Base-by-base conservation (phyloP, 1,140 invertebrate genomes). In the Spodoptera litura region DNA sequence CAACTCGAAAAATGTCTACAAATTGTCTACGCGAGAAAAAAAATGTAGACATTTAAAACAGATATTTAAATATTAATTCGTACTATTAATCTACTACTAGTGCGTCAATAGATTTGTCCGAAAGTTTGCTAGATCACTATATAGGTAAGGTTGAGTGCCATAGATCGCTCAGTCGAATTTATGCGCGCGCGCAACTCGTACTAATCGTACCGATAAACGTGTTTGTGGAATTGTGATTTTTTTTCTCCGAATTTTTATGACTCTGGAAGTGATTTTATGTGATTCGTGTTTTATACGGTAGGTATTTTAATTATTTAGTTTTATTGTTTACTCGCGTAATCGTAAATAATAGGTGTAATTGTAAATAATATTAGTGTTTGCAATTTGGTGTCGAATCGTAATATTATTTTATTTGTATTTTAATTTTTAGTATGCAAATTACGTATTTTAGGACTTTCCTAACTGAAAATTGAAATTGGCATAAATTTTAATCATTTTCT, bases 221-320 rank as follows among this genome's bases (percentile, higher is more conserved):
- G 66, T 61, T 61, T 2, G 61, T 70, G 64, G 12, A 25, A 12
- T n/a, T 53, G 49, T 70, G 66, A 15, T 20, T 49, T 66, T 53
- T 70, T 49, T 6, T 51, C 12, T 31, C 9, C 25, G 20, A 61
- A 11, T 2, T 13, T 61, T 27, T 70, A 52, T 25, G 38, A 49
- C 5, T 66, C 10, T 66, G 38, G 62, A 66, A 66, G 62, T 66
- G 62, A 49, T 66, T 70, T 70, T 70, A 68, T 53, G 66, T 68
- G 64, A 27, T 53, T n/a, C n/a, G n/a, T 52, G 66, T 52, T 70
- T 15, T 66, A 66, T 6, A 44, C 38, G 62, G 62, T 66, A 66
- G 38, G 62, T 20, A 25, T 44, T 6, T 15, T 20, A 15, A n/a
- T n/a, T 35, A 13, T 62, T 62, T 38, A 5, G 11, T 62, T 56